Evolutionary conservation across 64 coral and sea anemone species (phyloP), one percentile per base, ranked within the genome.

Genomic region (Porites lutea): DNA sequence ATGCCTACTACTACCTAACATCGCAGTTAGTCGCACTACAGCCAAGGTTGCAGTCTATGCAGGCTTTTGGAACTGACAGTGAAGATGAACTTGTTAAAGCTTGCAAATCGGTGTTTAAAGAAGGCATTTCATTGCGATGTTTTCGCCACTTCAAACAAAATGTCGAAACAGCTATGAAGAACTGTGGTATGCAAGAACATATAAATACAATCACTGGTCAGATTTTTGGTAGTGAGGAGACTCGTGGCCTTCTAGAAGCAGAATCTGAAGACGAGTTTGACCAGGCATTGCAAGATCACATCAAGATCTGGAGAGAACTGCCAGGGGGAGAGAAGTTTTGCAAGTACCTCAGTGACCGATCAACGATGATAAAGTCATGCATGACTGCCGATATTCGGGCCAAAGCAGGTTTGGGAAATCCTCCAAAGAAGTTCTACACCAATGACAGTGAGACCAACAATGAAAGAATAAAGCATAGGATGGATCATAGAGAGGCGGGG

Each of bases 51-150:
- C 27, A 48, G 46, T 45, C 51, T 19, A 16, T 88, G 22, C 46
- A 72, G 37, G 27, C 50, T 16, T 88, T 88, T 88, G 68, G 48
- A 46, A 88, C 49, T 6, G 82, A 84, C 65, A 27, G 82, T 14
- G 46, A 84, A 52, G 48, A 12, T 52, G 47, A 43, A 50, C 22
- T 88, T 13, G 22, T 45, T 15, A 87, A 87, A 52, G 85, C 85
- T 51, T 71, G 71, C 66, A 43, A 54, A 14, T 20, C 51, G 12
- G 22, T 72, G 13, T 88, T 88, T 71, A 27, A 9, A 21, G 50
- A 57, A n/a, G 64, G 65, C 11, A 57, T 45, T 10, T 66, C 68
- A 37, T 46, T 49, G 14, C 20, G 22, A 87, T 87, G 84, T 71
- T 75, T 59, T 23, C 23, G 50, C 54, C 69, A 89, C 57, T 48